Conservation (phyloP, 1,140 invertebrate genomes). For the Macrocentrus cingulum region DNA sequence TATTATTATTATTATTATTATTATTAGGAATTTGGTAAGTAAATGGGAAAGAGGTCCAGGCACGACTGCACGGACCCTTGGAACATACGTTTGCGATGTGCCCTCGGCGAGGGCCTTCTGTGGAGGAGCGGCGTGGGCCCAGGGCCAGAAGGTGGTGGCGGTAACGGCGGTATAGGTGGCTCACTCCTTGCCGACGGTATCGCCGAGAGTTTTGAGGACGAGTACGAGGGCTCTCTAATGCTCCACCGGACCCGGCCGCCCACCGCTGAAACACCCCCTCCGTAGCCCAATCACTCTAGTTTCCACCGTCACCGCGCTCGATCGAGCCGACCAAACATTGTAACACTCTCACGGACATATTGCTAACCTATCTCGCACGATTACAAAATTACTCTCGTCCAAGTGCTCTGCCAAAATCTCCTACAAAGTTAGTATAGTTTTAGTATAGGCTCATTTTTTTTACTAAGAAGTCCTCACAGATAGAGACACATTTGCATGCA, state of each 20-base stretch:
- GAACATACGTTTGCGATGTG: slow-evolving; percentile 52
- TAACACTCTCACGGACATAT: too few species aligned
- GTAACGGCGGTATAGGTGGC: slow-evolving; percentile 43
- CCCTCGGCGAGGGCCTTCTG: slow-evolving; percentile 42
- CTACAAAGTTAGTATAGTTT: too few species aligned
- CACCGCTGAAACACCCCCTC: slow-evolving; percentile 54
- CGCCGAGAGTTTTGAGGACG: slow-evolving; percentile 35
- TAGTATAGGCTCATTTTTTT: too few species aligned
- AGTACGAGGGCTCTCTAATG: slow-evolving; percentile 48
- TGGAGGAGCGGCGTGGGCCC: slow-evolving; percentile 46
- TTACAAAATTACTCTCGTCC: too few species aligned
- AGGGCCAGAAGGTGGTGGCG: slow-evolving; percentile 46
- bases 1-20: neutral
- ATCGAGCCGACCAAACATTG: slow-evolving; percentile 30
- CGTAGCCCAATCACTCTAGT: slow-evolving; percentile 47
- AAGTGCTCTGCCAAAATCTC: too few species aligned
- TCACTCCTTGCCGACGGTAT: slow-evolving; percentile 37
- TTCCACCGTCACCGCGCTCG: slow-evolving; percentile 34
- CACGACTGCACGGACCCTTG: slow-evolving; percentile 34
- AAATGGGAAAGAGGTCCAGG: slow-evolving; percentile 13
- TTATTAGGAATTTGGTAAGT: neutral
- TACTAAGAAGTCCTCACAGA: too few species aligned
- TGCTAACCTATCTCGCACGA: neutral
- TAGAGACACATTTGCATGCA: too few species aligned
- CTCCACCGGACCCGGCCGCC: slow-evolving; percentile 51